Base-by-base conservation (phyloP, 64 coral and sea anemone species). In the Pachyseris speciosa region DNA sequence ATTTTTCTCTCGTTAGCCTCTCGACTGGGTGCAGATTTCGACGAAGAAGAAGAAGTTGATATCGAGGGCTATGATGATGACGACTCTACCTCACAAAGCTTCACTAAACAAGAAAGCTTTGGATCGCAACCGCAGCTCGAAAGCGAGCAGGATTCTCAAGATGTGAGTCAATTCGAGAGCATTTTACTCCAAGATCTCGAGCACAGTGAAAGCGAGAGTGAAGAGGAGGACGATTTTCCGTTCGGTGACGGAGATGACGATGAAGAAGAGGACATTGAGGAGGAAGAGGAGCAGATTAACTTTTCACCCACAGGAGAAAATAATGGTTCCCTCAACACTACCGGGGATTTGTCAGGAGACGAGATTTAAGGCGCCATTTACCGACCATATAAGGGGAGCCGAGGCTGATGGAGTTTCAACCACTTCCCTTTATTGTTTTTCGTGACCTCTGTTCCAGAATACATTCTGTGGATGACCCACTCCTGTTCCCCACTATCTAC, bases 231-330 rank as follows among this genome's bases (percentile, higher is more conserved):
- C 53, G 97, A 99, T 67, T 99, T 99, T 49, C 97, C 97, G 37
- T 99, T 99, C 89, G 97, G 94, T 69, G 97, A 99, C 44, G 97
- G 94, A 42, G 97, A 99, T 40, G 97, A 99, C 57, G 97, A 98
- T 19, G 96, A 92, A 4, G 95, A 85, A 22, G 96, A 86, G 2
- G 96, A 99, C 0, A 90, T 95, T 2, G 51, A 95, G 16, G 96
- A 83, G 15, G 91, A 94, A 17, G 96, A 99, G 26, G 87, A 85
- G 8, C 75, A 75, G 33, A 57, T 59, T 7, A 81, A 61, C n/a
- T 81, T 81, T 43, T 60, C 36, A 4, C 67, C 44, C 4, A 75
- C 29, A 17, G 88, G 44, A 33, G 73, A 67, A 53, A 34, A 37
- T 7, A 63, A 81, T 57, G 53, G 61, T 13, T 34, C 77, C 20